Conservation (phyloP, 92 coral and sea anemone genomes). For the Bergia sp. region DNA sequence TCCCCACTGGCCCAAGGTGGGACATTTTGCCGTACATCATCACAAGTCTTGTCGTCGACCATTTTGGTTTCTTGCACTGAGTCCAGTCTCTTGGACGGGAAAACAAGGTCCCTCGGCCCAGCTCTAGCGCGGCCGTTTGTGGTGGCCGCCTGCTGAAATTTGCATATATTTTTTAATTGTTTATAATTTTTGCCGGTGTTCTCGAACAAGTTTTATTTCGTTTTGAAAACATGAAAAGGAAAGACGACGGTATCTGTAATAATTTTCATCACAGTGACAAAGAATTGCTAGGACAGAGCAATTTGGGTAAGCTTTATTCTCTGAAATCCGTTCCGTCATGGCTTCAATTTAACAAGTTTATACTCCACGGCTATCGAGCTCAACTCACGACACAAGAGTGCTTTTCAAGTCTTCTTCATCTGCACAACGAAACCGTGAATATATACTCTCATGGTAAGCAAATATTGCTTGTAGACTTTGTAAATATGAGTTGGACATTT, state of each 20-base stretch:
- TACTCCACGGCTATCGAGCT: slow-evolving; percentile 80
- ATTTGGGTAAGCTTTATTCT: slow-evolving; percentile 44
- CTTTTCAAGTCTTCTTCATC: slow-evolving; percentile 77
- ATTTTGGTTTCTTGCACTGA: slow-evolving; percentile 56
- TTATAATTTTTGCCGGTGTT: background rate
- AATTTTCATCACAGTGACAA: background rate
- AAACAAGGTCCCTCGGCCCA: background rate
- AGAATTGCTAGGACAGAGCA: slow-evolving; percentile 29
- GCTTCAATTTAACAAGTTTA: slow-evolving; percentile 85
- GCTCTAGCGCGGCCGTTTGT: background rate
- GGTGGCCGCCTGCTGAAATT: slow-evolving; percentile 29
- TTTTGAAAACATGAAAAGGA: slow-evolving; percentile 41
- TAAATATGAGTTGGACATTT: background rate
- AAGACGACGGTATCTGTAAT: slow-evolving; percentile 28
- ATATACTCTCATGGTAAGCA: slow-evolving; percentile 92
- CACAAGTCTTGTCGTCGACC: slow-evolving; percentile 47
- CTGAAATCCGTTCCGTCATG: slow-evolving; percentile 71
- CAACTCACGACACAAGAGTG: slow-evolving; percentile 72
- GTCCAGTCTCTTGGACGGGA: slow-evolving; percentile 20
- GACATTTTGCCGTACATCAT: slow-evolving; percentile 35
- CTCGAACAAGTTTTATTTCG: slow-evolving; percentile 18
- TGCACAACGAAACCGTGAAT: slow-evolving; percentile 91
- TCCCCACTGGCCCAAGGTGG: slow-evolving; percentile 94
- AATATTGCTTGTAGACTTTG: background rate
- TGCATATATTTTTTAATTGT: background rate